Conservation (phyloP, 2,797 vertebrate species). For the Sebastiscus albofasciatus region DNA sequence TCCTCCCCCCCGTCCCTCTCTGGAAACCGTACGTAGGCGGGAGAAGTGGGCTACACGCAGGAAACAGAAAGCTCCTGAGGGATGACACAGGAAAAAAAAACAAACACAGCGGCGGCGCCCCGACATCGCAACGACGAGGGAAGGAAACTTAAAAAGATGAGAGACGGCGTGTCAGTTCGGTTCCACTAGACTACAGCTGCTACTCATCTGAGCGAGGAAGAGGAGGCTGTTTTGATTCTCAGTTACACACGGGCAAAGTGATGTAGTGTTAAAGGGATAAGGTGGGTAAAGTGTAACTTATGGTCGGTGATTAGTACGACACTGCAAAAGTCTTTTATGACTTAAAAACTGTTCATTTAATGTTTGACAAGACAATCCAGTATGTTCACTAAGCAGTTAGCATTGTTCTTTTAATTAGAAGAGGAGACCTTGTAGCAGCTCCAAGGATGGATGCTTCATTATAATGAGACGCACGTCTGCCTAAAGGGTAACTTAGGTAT, state of each 20-base stretch:
- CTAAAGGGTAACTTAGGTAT: neutral
- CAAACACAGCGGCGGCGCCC: neutral
- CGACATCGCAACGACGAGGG: constrained; percentile 5
- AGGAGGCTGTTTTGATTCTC: constrained; percentile 30
- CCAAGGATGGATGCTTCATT: neutral
- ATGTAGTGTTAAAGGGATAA: constrained; percentile 7
- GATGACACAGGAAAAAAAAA: constrained; percentile 42
- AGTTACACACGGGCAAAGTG: constrained; percentile 11
- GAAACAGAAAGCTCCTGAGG: constrained; percentile 50
- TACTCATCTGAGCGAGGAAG: constrained; percentile 47
- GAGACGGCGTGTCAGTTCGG: constrained; percentile 46
- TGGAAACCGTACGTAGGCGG: constrained; percentile 41
- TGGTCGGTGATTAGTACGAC: neutral
- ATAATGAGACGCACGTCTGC: neutral
- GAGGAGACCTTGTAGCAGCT: neutral
- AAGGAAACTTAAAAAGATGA: constrained; percentile 39
- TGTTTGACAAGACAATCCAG: neutral
- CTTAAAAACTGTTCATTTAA: neutral
- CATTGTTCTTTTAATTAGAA: neutral
- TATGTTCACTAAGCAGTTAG: neutral
- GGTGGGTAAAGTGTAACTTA: neutral
- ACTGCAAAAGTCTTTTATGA: neutral
- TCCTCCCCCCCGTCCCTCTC: constrained; percentile 27
- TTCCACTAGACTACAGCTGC: constrained; percentile 51
- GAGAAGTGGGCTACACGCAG: constrained; percentile 66